These are phyloP conservation scores for Nomada ruficornis DNA, from an alignment of 2,888 invertebrate genomes.

Conservation along the genomic window DNA sequence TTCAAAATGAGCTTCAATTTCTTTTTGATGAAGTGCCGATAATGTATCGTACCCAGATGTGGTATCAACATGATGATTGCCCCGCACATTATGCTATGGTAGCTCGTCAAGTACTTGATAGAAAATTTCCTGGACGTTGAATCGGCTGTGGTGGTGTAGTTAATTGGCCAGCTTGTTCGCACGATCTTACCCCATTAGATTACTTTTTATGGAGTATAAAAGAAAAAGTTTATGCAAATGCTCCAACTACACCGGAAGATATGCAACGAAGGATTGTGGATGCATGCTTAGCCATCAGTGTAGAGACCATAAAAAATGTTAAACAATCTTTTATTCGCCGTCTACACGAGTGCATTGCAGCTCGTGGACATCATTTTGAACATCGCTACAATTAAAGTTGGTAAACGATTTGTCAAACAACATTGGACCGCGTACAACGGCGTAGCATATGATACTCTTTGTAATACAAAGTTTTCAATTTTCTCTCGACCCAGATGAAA, in stretches of 20 bases:
- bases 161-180: neutral
- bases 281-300: neutral
- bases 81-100: neutral
- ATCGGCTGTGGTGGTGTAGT: neutral
- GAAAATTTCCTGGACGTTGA: neutral
- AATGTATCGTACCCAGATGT: neutral
- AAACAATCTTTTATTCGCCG: no score
- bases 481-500: no score
- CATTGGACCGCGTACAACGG: no score
- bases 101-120: neutral
- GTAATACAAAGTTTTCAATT: no score
- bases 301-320: no score
- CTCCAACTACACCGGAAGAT: neutral
- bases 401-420: no score
- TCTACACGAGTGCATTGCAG: neutral
- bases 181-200: neutral
- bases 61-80: neutral
- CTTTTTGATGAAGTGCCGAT: no score
- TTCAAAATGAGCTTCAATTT: no score
- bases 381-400: no score
- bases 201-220: neutral
- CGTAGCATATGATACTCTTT: no score
- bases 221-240: neutral
- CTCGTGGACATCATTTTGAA: neutral
- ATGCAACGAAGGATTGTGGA: slow-evolving; percentile 2